A percentile compares a stretch with the other conserved stretches of the same genome.
phyloP scores from a whole-genome alignment of 2,888 invertebrate species.

The Artemia sinica region DNA sequence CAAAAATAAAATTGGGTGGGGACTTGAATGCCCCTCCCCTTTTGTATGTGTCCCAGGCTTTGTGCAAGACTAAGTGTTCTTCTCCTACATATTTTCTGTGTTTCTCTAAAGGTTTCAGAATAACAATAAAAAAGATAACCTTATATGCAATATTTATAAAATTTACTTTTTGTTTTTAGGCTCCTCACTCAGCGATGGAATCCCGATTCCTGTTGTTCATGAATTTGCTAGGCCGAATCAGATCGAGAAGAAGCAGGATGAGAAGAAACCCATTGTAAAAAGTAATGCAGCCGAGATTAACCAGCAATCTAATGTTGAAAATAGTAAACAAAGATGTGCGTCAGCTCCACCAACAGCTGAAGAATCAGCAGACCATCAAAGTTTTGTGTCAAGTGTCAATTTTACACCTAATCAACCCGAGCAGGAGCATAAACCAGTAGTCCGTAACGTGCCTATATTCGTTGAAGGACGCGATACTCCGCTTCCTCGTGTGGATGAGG shows the following conservation, averaged over 20 bases:
- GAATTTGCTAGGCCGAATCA: not conserved
- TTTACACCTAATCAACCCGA: not conserved
- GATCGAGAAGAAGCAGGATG: not conserved
- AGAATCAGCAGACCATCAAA: no score
- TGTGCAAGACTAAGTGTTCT: no score
- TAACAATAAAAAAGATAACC: no score
- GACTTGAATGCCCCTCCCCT: no score
- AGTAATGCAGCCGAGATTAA: not conserved
- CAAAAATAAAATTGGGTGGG: no score
- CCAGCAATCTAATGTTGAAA: not conserved
- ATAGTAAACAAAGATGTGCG: not conserved
- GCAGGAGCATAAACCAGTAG: conserved; percentile 10
- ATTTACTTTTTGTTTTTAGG: no score
- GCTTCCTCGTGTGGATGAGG: not conserved
- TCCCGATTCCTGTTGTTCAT: not conserved
- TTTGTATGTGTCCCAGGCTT: no score
- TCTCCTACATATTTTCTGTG: no score
- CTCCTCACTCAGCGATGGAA: not conserved
- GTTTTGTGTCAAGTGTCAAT: not conserved
- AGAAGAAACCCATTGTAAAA: not conserved
- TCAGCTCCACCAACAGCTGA: conserved; percentile 2
- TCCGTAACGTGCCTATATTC: conserved; percentile 10
- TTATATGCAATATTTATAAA: no score
- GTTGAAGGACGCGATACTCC: not conserved
- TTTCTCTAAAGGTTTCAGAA: no score